phyloP scores from a whole-genome alignment of 2,888 invertebrate species.

The Lacanobia wlatinum region DNA sequence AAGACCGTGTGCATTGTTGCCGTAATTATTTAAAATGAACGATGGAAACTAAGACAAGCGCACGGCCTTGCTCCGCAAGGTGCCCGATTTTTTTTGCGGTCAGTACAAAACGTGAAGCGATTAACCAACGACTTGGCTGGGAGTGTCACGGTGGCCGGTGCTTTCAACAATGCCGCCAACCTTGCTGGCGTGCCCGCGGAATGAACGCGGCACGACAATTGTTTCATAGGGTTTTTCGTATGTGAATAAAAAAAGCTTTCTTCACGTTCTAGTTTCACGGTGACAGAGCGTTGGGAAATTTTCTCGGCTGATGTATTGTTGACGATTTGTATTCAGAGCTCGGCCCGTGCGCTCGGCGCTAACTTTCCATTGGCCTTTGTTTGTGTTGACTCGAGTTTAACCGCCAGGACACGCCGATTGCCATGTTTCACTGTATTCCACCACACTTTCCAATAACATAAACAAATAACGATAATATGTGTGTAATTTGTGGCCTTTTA shows the following conservation, averaged over 20 bases:
- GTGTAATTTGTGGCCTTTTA: slow-evolving; percentile 30
- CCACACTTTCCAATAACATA: slow-evolving; percentile 68
- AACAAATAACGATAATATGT: slow-evolving; percentile 35
- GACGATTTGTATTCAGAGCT: slow-evolving; percentile 86
- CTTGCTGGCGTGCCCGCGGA: slow-evolving; percentile 66
- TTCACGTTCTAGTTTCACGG: slow-evolving; percentile 80
- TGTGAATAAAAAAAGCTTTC: slow-evolving; percentile 79
- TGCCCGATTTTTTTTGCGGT: slow-evolving; percentile 87
- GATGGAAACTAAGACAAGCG: slow-evolving; percentile 81
- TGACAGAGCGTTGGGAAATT: slow-evolving; percentile 84
- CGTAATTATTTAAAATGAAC: slow-evolving; percentile 79
- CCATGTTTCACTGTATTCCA: slow-evolving; percentile 67
- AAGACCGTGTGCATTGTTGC: slow-evolving; percentile 71
- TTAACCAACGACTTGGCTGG: slow-evolving; percentile 79
- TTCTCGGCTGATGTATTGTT: slow-evolving; percentile 83
- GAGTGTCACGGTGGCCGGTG: slow-evolving; percentile 76
- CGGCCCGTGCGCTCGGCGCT: slow-evolving; percentile 71
- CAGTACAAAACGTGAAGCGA: slow-evolving; percentile 82
- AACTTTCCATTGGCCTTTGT: slow-evolving; percentile 89
- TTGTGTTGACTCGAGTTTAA: slow-evolving; percentile 70
- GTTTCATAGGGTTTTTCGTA: slow-evolving; percentile 60
- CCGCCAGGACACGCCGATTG: slow-evolving; percentile 76
- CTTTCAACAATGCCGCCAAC: slow-evolving; percentile 78
- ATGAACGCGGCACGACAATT: slow-evolving; percentile 62
- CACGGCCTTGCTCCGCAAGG: slow-evolving; percentile 83